Evolutionary conservation across 2,888 invertebrate species (phyloP), one percentile per base, ranked within the genome.

Genomic region (Octodonta nipae): DNA sequence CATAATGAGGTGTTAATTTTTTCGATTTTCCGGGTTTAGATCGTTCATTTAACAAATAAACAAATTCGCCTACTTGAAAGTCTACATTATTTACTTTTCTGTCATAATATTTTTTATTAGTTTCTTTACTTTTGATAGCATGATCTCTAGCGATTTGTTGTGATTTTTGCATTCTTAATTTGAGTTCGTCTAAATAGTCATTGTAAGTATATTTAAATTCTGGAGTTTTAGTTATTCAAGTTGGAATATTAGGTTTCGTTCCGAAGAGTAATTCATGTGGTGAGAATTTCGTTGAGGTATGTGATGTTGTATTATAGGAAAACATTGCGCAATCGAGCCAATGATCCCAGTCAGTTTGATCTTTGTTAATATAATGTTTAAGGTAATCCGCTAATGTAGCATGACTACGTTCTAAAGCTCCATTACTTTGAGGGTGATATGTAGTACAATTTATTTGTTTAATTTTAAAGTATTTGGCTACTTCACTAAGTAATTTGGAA

Each of bases 311-410:
- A 29, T 54, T 54, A 32, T 55, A 54, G 0, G 52, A 46, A 30
- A 53, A 51, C 46, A 25, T 26, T 3, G 49, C 51, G 32, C 46
- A 47, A 20, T 46, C 40, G 6, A 56, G 14, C 44, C 45, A 51
- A 25, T 49, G 26, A 28, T 56, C 54, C 55, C 57, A 59, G 36
- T 58, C 46, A 1, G 34, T 42, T 41, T 51, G 50, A 12, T 55
- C 40, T 33, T 41, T 12, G 11, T 49, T 50, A 3, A 57, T 46
- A 35, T 46, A 59, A 38, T 55, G 53, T 43, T 52, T 53, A 24
- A 32, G 16, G 15, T 32, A 35, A 13, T 31, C 35, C 13, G 15
- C 22, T 29, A 35, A 29, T 3, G 28, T 32, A 7, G 12, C 5
- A 6, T 35, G 35, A 17, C 28, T 29, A 11, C 32, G 16, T 32